Evolutionary conservation across 2,888 invertebrate genomes (phyloP).

Genomic region (Anaspis maculata): DNA sequence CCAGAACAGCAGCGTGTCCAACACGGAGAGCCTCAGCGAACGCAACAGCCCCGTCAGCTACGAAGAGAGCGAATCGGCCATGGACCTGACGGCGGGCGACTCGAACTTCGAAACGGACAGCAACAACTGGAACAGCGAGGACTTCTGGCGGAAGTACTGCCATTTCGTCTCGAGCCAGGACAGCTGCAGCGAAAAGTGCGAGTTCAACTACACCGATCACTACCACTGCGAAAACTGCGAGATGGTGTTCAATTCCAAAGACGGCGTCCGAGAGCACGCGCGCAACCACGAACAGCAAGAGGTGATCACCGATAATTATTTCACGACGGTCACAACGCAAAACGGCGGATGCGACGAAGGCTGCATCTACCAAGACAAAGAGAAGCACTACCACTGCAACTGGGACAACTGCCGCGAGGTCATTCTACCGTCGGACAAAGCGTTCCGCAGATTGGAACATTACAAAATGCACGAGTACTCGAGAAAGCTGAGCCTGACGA

Average conservation of each 20-base stretch:
- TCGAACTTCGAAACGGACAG: slow-evolving; percentile 31
- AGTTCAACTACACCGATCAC: slow-evolving; percentile 68
- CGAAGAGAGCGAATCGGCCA: slow-evolving; percentile 39
- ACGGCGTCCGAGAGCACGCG: slow-evolving; percentile 76
- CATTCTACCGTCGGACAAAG: slow-evolving; percentile 67
- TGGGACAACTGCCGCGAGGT: slow-evolving; percentile 81
- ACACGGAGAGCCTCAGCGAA: slow-evolving; percentile 48
- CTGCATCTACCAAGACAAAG: slow-evolving; percentile 67
- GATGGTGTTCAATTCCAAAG: slow-evolving; percentile 53
- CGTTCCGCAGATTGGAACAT: slow-evolving; percentile 74
- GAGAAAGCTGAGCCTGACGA: slow-evolving; percentile 39
- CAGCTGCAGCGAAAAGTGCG: slow-evolving; percentile 42
- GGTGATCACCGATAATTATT: slow-evolving; percentile 71
- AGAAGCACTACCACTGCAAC: slow-evolving; percentile 83
- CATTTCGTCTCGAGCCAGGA: slow-evolving; percentile 42
- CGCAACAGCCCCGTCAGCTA: slow-evolving; percentile 46
- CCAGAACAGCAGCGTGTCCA: slow-evolving; percentile 29
- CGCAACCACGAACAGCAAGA: slow-evolving; percentile 85
- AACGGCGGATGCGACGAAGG: slow-evolving; percentile 58
- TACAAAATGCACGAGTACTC: slow-evolving; percentile 67
- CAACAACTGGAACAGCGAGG: slow-evolving; percentile 40
- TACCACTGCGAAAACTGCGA: slow-evolving; percentile 81
- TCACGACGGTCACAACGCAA: slow-evolving; percentile 55
- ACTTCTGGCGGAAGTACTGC: slow-evolving; percentile 51
- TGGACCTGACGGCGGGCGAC: slow-evolving; percentile 40